A percentile compares a stretch with the other conserved stretches of the same genome.
Evolutionary conservation across 2,113 vertebrate genomes (phyloP).

Genomic region (Neogobius melanostomus): DNA sequence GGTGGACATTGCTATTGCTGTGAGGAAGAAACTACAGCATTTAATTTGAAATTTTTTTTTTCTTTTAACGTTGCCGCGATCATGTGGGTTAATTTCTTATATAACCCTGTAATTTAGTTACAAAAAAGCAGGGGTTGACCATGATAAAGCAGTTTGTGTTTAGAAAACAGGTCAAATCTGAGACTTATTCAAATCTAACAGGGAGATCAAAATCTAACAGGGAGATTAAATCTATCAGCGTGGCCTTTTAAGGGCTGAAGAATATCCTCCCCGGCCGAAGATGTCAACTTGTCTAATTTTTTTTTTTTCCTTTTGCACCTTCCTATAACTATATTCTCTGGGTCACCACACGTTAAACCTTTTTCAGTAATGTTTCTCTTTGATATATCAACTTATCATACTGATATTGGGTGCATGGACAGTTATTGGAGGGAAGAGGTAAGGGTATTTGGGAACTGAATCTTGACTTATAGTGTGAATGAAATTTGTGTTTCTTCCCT

Average conservation of each 20-base stretch:
- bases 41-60: conserved; percentile 59
- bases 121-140: conserved; percentile 36
- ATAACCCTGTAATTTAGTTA: conserved; percentile 52
- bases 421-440: conserved; percentile 44
- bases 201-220: not conserved
- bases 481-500: conserved; percentile 48
- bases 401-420: conserved; percentile 73
- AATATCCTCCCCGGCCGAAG: conserved; percentile 51
- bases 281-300: conserved; percentile 63
- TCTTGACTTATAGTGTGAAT: conserved; percentile 70
- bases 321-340: conserved; percentile 27
- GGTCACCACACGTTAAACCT: conserved; percentile 49
- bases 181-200: conserved; percentile 17
- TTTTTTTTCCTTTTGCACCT: conserved; percentile 21
- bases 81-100: conserved; percentile 57
- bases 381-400: conserved; percentile 70
- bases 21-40: conserved; percentile 50
- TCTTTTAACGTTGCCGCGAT: conserved; percentile 39
- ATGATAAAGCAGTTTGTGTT: conserved; percentile 36
- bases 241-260: conserved; percentile 64
- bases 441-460: conserved; percentile 38
- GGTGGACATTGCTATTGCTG: conserved; percentile 56
- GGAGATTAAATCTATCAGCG: conserved; percentile 39
- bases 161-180: conserved; percentile 35
- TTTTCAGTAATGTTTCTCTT: conserved; percentile 66